phyloP scores from a whole-genome alignment of 2,113 vertebrate species.

The Antechinus flavipes region DNA sequence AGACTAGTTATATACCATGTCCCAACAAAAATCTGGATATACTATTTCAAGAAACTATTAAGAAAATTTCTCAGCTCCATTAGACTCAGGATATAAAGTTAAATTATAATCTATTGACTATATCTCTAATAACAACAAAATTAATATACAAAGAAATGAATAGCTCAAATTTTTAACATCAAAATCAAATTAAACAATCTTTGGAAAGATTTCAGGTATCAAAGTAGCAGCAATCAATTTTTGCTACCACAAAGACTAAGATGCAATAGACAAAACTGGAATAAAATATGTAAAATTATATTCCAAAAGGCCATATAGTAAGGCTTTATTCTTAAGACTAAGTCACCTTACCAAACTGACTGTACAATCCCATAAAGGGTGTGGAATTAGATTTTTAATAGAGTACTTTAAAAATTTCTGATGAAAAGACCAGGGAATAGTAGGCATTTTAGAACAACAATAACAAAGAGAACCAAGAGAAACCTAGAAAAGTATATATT shows the following conservation, averaged over 20 bases:
- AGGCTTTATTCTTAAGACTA: no score
- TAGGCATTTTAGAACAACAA: no score
- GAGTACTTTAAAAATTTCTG: neutral
- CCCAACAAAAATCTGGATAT: neutral
- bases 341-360: no score
- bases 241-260: neutral
- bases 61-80: neutral
- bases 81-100: neutral
- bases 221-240: neutral
- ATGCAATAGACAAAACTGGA: neutral
- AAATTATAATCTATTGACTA: neutral
- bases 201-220: neutral
- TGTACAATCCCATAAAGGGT: neutral
- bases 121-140: neutral
- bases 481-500: neutral
- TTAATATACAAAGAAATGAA: neutral
- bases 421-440: neutral
- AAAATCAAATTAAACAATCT: neutral
- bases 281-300: neutral
- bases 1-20: neutral
- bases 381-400: neutral
- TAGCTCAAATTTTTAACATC: neutral
- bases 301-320: neutral
- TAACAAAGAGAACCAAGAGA: neutral
- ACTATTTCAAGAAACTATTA: neutral